phyloP scores from a whole-genome alignment of 2,113 vertebrate genomes.

The Atherinomorus stipes region DNA sequence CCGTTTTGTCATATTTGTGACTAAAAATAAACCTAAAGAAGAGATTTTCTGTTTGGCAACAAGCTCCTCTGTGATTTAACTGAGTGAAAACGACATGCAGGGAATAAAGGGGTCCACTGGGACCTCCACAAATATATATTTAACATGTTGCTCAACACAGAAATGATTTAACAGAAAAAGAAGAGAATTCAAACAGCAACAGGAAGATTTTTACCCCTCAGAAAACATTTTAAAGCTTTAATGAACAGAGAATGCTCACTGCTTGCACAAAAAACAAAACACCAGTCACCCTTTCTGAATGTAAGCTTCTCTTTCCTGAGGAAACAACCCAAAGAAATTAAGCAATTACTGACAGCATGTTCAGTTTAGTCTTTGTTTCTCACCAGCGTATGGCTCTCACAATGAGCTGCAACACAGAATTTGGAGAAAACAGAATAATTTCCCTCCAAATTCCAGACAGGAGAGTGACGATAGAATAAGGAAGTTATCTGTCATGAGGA shows the following conservation, averaged over 20 bases:
- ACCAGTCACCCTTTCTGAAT: neutral
- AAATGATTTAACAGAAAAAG: neutral
- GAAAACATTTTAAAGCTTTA: neutral
- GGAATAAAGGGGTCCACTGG: neutral
- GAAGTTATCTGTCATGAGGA: constrained; percentile 29
- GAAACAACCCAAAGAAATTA: constrained; percentile 18
- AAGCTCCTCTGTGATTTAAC: neutral
- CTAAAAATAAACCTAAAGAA: neutral
- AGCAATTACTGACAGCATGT: neutral
- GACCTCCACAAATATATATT: neutral
- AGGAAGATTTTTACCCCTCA: neutral
- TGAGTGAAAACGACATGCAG: neutral
- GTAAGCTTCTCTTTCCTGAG: neutral
- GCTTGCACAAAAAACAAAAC: neutral
- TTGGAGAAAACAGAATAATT: neutral
- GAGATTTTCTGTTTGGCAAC: neutral
- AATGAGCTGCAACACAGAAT: neutral
- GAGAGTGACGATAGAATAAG: constrained; percentile 10
- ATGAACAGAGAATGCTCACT: neutral
- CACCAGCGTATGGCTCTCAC: constrained; percentile 6
- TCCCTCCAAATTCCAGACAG: constrained; percentile 33
- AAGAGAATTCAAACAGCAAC: neutral
- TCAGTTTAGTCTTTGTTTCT: constrained; percentile 13
- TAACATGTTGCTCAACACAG: neutral
- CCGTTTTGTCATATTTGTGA: neutral